These are phyloP conservation scores for Cyaniris semiargus DNA, from an alignment of 2,888 invertebrate genomes.

Conservation along the genomic window DNA sequence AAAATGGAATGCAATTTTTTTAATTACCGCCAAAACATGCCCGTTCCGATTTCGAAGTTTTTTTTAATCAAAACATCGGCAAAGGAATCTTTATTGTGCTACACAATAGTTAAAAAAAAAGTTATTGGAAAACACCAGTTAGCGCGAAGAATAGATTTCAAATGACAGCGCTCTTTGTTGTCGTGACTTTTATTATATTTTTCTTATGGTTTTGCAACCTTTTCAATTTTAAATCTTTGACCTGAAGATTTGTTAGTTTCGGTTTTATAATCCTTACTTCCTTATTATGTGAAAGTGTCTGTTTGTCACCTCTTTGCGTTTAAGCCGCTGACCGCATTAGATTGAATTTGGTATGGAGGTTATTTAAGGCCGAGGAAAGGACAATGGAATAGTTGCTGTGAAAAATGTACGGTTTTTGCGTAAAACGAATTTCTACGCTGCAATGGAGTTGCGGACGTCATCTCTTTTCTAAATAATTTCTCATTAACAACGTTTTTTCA, in stretches of 20 bases:
- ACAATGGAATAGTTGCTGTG: too few relatives aligned
- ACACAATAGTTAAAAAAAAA: slow-evolving; percentile 12
- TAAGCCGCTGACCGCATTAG: too few relatives aligned
- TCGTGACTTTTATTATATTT: slow-evolving; percentile 40
- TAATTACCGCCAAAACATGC: too few relatives aligned
- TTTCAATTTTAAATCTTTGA: slow-evolving; percentile 22
- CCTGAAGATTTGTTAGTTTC: not conserved
- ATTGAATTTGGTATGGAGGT: too few relatives aligned
- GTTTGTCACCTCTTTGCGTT: too few relatives aligned
- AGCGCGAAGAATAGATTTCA: slow-evolving; percentile 29
- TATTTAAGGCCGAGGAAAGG: too few relatives aligned
- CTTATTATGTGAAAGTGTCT: too few relatives aligned
- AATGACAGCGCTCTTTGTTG: slow-evolving; percentile 40
- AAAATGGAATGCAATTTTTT: not conserved
- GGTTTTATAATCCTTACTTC: not conserved
- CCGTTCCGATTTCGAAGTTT: not conserved
- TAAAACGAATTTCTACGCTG: too few relatives aligned
- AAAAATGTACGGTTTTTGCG: too few relatives aligned
- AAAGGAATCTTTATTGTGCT: slow-evolving; percentile 15
- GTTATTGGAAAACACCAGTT: slow-evolving; percentile 28
- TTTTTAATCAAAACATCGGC: not conserved
- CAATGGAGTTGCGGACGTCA: too few relatives aligned
- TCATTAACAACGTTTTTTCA: too few relatives aligned
- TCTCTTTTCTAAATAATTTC: too few relatives aligned
- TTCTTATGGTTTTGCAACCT: slow-evolving; percentile 32